These are phyloP conservation scores for Drosophila ohnishii DNA, from an alignment of 1,140 invertebrate genomes.

Conservation along the genomic window DNA sequence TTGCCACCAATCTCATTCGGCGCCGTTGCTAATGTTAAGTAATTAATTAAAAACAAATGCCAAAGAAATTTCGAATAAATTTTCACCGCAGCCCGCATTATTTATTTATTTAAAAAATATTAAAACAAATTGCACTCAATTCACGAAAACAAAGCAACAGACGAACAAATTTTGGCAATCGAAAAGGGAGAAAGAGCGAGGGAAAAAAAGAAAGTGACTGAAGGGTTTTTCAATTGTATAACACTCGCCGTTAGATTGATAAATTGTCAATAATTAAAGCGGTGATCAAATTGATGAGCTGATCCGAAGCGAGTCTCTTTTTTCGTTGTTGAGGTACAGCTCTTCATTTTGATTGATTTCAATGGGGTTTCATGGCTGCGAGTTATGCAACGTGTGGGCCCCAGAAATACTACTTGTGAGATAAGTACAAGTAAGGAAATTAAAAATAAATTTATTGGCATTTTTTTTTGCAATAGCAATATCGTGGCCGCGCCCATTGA, in stretches of 20 bases:
- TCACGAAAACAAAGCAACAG: constrained; percentile 31
- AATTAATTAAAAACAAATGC: constrained; percentile 53
- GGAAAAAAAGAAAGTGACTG: constrained; percentile 45
- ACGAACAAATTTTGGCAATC: constrained; percentile 30
- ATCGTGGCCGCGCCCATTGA: constrained; percentile 37
- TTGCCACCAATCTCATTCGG: constrained; percentile 42
- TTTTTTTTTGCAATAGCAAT: constrained; percentile 36
- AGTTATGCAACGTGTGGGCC: constrained; percentile 39
- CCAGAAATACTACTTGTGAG: constrained; percentile 25
- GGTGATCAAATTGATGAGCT: constrained; percentile 46
- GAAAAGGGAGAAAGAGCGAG: constrained; percentile 2
- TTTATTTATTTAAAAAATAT: constrained; percentile 55
- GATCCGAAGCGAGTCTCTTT: constrained; percentile 31
- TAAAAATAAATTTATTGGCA: constrained; percentile 29
- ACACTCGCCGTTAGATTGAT: constrained; percentile 62
- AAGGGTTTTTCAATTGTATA: constrained; percentile 63
- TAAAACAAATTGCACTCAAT: constrained; percentile 52
- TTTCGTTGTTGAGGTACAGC: constrained; percentile 24
- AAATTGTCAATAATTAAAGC: constrained; percentile 64
- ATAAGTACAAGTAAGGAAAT: constrained; percentile 21
- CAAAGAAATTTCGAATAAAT: constrained; percentile 38
- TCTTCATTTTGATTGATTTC: constrained; percentile 56
- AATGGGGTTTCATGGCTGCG: constrained; percentile 36
- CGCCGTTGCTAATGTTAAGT: constrained; percentile 57
- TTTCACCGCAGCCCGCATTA: constrained; percentile 37